phyloP scores from a whole-genome alignment of 2,113 vertebrate genomes.

The Bolborhynchus lineola region DNA sequence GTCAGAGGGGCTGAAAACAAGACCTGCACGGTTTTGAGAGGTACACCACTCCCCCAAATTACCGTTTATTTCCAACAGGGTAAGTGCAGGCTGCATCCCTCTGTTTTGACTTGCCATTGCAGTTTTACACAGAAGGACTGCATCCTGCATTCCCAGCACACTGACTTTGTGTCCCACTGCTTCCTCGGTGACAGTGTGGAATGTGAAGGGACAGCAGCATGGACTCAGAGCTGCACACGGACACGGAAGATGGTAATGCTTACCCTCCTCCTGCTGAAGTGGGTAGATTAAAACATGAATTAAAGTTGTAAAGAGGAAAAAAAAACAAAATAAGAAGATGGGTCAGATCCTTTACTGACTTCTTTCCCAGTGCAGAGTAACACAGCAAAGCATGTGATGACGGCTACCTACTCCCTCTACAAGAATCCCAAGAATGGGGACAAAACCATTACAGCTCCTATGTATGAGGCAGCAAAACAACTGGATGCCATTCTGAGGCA shows the following conservation, averaged over 20 bases:
- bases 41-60: background rate
- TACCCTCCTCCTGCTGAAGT: background rate
- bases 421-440: conserved; percentile 26
- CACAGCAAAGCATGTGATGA: background rate
- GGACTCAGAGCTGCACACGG: background rate
- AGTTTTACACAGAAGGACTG: background rate
- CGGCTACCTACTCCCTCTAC: background rate
- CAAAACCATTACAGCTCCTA: background rate
- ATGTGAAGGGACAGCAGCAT: background rate
- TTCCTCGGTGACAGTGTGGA: background rate
- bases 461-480: background rate
- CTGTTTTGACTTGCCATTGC: background rate
- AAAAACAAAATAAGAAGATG: background rate
- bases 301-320: background rate
- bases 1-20: background rate
- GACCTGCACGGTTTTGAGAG: background rate
- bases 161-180: background rate
- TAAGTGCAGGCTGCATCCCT: background rate
- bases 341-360: background rate
- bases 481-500: background rate
- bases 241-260: background rate
- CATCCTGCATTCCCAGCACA: background rate
- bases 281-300: background rate
- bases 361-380: background rate
- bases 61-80: background rate